phyloP scores from a whole-genome alignment of 2,113 vertebrate genomes.

The Gyps fulvus region DNA sequence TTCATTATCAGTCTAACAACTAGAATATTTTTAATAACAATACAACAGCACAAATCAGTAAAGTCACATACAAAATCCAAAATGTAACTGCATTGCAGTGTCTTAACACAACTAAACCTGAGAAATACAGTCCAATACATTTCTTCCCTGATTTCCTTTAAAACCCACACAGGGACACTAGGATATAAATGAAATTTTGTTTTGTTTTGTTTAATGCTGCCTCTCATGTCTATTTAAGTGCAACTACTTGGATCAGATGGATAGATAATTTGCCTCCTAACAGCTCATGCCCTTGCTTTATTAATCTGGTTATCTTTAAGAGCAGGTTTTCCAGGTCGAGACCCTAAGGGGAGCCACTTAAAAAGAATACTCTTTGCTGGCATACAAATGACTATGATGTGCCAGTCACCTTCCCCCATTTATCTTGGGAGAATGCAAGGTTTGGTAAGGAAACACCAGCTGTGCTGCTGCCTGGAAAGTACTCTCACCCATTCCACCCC shows the following conservation, averaged over 20 bases:
- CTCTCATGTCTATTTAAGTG: background rate
- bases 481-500: background rate
- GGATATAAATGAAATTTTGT: constrained; percentile 1
- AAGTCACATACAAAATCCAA: background rate
- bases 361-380: background rate
- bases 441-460: background rate
- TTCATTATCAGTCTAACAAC: background rate
- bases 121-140: background rate
- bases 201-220: background rate
- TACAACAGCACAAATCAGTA: background rate
- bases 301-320: constrained; percentile 18
- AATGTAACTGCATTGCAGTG: background rate
- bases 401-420: background rate
- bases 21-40: background rate
- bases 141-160: background rate
- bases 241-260: background rate
- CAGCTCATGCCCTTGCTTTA: background rate
- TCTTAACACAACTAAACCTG: background rate
- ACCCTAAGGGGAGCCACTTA: background rate
- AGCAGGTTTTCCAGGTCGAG: background rate
- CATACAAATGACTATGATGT: background rate
- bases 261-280: constrained; percentile 7
- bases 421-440: background rate
- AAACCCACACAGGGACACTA: background rate
- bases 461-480: background rate